phyloP scores from a whole-genome alignment of 2,797 vertebrate genomes.

The Sebastes paucispinis region DNA sequence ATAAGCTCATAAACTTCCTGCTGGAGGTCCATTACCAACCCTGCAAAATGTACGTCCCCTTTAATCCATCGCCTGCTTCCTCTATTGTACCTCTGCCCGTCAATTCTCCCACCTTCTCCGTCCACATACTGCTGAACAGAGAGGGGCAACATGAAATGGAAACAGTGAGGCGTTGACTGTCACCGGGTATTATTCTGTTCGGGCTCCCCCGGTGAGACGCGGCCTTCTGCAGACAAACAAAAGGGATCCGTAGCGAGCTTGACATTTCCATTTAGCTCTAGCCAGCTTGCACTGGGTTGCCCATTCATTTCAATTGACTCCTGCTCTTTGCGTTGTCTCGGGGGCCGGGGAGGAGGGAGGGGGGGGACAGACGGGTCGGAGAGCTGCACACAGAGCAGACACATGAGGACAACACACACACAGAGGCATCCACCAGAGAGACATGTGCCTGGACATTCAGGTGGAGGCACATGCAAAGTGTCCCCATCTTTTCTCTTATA shows the following conservation, averaged over 20 bases:
- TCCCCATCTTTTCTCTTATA: not conserved
- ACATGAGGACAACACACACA: not conserved
- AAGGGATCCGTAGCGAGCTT: constrained; percentile 65
- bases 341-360: not conserved
- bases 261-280: constrained; percentile 81
- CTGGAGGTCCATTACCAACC: constrained; percentile 18
- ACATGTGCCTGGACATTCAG: constrained; percentile 5
- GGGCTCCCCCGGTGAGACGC: constrained; percentile 53
- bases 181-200: constrained; percentile 58
- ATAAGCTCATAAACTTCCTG: constrained; percentile 11
- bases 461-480: not conserved
- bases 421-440: not conserved
- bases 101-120: not conserved
- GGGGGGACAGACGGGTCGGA: constrained; percentile 15
- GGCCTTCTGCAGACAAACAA: constrained; percentile 73
- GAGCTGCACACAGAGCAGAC: not conserved
- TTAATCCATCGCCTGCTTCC: constrained; percentile 15
- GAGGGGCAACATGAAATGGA: constrained; percentile 44
- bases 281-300: constrained; percentile 45
- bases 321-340: constrained; percentile 60
- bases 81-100: constrained; percentile 6
- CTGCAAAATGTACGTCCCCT: constrained; percentile 10
- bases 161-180: constrained; percentile 59
- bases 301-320: constrained; percentile 76
- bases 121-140: constrained; percentile 24